Conservation (phyloP, 2,888 invertebrate species). For the Rapana venosa region DNA sequence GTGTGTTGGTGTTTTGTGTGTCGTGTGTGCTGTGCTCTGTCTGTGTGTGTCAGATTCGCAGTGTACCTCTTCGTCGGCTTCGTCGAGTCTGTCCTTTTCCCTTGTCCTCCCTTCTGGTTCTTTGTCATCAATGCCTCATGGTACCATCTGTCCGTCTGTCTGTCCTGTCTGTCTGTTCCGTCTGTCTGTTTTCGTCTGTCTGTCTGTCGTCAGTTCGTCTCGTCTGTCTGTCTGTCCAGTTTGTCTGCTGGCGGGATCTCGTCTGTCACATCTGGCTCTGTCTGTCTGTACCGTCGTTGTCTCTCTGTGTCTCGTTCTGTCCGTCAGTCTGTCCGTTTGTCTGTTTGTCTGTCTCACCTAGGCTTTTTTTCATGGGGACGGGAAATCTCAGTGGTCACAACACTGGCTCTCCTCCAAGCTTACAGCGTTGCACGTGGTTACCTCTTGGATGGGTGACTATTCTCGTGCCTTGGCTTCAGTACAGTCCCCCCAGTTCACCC, state of each 20-base stretch:
- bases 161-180: neutral
- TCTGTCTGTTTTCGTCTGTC: neutral
- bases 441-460: too few species aligned
- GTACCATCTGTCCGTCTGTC: constrained; percentile 56
- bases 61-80: constrained; percentile 92
- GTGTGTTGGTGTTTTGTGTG: too few species aligned
- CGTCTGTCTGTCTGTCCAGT: neutral
- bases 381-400: too few species aligned
- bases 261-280: neutral
- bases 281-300: neutral
- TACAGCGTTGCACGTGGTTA: too few species aligned
- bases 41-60: too few species aligned
- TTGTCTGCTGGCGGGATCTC: too few species aligned
- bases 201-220: neutral
- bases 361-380: too few species aligned
- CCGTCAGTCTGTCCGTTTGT: neutral
- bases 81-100: constrained; percentile 97
- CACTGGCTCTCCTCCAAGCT: too few species aligned
- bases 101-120: constrained; percentile 91
- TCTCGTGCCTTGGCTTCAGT: too few species aligned
- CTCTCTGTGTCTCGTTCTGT: neutral
- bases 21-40: too few species aligned
- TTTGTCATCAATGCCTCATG: constrained; percentile 83
- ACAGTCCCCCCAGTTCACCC: too few species aligned
- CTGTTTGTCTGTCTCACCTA: neutral